phyloP scores from a whole-genome alignment of 2,797 vertebrate species.

The Acrossocheilus wenchowensis region DNA sequence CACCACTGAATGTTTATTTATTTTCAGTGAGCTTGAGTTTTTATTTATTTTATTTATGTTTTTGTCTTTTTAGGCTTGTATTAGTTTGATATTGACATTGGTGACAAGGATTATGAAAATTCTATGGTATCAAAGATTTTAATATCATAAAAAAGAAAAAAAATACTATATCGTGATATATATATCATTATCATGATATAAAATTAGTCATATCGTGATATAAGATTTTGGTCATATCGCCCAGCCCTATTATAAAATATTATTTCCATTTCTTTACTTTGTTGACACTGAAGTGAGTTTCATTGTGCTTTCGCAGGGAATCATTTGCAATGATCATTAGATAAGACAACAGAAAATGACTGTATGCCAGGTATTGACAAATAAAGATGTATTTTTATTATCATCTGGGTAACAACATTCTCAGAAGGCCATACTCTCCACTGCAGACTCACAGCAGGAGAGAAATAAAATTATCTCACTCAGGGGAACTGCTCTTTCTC shows the following conservation, averaged over 20 bases:
- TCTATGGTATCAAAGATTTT: too few relatives aligned
- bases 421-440: background rate
- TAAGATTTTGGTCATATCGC: too few relatives aligned
- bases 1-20: too few relatives aligned
- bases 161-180: too few relatives aligned
- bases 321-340: background rate
- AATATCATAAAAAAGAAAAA: too few relatives aligned
- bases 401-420: slow-evolving; percentile 13
- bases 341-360: background rate
- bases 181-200: too few relatives aligned
- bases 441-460: background rate
- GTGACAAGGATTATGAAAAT: too few relatives aligned
- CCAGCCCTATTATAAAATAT: background rate
- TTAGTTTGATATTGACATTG: too few relatives aligned
- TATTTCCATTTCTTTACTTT: background rate
- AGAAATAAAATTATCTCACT: slow-evolving; percentile 26
- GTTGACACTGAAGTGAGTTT: background rate
- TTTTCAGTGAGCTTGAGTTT: too few relatives aligned
- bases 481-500: slow-evolving; percentile 4
- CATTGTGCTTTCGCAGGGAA: background rate
- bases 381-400: background rate
- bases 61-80: too few relatives aligned
- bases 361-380: background rate
- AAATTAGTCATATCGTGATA: too few relatives aligned
- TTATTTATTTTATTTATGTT: too few relatives aligned